Evolutionary conservation across 2,888 invertebrate genomes (phyloP), one percentile per base, ranked within the genome.

Genomic region (Sepioteuthis lessoniana): DNA sequence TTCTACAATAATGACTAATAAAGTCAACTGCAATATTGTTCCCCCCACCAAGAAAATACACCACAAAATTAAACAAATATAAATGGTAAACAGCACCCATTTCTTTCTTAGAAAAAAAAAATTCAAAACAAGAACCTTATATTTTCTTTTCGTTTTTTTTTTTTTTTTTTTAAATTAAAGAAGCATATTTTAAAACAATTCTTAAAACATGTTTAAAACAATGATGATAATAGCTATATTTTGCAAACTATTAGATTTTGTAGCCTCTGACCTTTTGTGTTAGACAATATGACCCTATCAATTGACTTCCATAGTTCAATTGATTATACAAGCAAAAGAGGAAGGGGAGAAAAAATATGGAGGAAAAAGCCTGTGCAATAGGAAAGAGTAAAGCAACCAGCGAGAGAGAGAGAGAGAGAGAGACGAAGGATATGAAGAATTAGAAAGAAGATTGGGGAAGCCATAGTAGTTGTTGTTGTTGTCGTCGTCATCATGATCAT

Each of bases 381-480:
- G 21, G 55, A 55, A 55, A 50, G 37, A 3, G 28, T 31, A 7
- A 55, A 38, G 50, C 35, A 93, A n/a, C 1, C 7, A 47, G 93
- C 50, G 38, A 50, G 55, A 50, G n/a, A 21, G 93, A 93, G 93
- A n/a, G 93, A 93, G 93, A 93, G 50, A 47, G 50, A 93, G 19
- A 93, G 93, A 42, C 37, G n/a, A 91, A 28, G 38, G 91, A 31
- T 37, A 91, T 37, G 7, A 28, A 91, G 91, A 31, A 25, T 46
- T 31, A 38, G 37, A 16, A 10, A n/a, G 37, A n/a, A 47, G 47
- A n/a, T 31, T 42, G 47, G 92, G n/a, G 37, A 92, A 42, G 47
- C 42, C 42, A n/a, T 46, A 47, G 47, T 31, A 92, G 92, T 42
- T 46, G 91, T 38, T 21, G 38, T 37, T 10, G 38, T 46, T 8